A percentile compares a stretch with the other conserved stretches of the same genome.
These are phyloP conservation scores for Vanacampus margaritifer DNA, from an alignment of 2,113 vertebrate species.

Conservation along the genomic window DNA sequence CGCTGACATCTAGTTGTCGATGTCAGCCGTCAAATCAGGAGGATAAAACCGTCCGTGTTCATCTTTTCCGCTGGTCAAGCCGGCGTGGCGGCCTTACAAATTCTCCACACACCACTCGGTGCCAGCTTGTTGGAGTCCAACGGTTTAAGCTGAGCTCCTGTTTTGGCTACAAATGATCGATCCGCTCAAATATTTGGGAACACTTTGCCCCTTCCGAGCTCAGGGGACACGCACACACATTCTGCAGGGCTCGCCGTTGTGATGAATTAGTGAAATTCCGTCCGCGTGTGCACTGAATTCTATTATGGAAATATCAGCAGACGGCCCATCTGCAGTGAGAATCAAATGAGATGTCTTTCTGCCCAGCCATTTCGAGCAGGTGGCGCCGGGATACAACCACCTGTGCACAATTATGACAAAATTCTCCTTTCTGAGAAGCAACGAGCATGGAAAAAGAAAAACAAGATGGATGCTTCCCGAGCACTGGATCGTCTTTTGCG, in stretches of 20 bases:
- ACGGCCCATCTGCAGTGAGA: conserved; percentile 43
- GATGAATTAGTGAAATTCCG: conserved; percentile 62
- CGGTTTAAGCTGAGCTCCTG: conserved; percentile 34
- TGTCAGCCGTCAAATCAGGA: conserved; percentile 26
- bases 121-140: conserved; percentile 37
- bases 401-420: conserved; percentile 38
- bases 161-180: conserved; percentile 43
- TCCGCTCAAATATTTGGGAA: conserved; percentile 56
- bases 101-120: neutral
- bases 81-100: conserved; percentile 12
- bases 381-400: conserved; percentile 44
- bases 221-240: conserved; percentile 51
- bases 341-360: conserved; percentile 40
- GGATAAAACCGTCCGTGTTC: conserved; percentile 13
- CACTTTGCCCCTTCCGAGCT: conserved; percentile 38
- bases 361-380: conserved; percentile 34
- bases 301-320: conserved; percentile 57
- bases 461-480: conserved; percentile 27
- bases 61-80: conserved; percentile 18
- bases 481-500: no score
- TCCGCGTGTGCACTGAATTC: conserved; percentile 52
- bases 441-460: conserved; percentile 26
- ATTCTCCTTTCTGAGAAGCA: conserved; percentile 1
- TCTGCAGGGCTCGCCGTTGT: conserved; percentile 51
- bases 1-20: conserved; percentile 20